phyloP scores from a whole-genome alignment of 2,797 vertebrate genomes.

The Eleutherodactylus coqui region DNA sequence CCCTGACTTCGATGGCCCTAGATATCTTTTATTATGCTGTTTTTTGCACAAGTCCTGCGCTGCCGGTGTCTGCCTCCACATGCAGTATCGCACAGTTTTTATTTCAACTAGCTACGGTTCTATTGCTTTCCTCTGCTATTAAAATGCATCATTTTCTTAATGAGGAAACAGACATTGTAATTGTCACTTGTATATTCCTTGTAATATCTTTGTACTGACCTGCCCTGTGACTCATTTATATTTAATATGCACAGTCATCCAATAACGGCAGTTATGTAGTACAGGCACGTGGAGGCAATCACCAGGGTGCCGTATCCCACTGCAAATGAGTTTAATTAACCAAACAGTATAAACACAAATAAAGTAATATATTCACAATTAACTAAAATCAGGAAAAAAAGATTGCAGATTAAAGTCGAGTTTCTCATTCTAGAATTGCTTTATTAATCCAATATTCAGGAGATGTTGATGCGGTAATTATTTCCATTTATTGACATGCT shows the following conservation, averaged over 20 bases:
- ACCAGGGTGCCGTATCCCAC: conserved; percentile 19
- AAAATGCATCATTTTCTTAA: conserved; percentile 24
- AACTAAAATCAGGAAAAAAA: conserved; percentile 16
- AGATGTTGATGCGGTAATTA: conserved; percentile 29
- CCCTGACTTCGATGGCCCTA: neutral
- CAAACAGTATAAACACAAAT: conserved; percentile 43
- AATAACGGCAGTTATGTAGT: conserved; percentile 35
- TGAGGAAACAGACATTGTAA: conserved; percentile 4
- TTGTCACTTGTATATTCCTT: conserved; percentile 29
- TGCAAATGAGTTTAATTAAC: conserved; percentile 50
- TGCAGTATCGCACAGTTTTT: neutral
- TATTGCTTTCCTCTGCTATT: neutral
- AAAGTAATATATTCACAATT: conserved; percentile 42
- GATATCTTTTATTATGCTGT: neutral
- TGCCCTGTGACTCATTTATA: conserved; percentile 30
- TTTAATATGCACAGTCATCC: conserved; percentile 43
- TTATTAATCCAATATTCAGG: conserved; percentile 36
- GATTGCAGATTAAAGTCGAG: conserved; percentile 7
- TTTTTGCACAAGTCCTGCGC: neutral
- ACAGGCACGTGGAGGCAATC: conserved; percentile 43
- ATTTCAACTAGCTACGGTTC: neutral
- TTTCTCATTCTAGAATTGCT: conserved; percentile 16
- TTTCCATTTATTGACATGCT: conserved; percentile 47
- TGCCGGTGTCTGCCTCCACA: neutral
- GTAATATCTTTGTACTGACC: conserved; percentile 40